phyloP scores from a whole-genome alignment of 2,797 vertebrate genomes.

The Tamandua tetradactyla region DNA sequence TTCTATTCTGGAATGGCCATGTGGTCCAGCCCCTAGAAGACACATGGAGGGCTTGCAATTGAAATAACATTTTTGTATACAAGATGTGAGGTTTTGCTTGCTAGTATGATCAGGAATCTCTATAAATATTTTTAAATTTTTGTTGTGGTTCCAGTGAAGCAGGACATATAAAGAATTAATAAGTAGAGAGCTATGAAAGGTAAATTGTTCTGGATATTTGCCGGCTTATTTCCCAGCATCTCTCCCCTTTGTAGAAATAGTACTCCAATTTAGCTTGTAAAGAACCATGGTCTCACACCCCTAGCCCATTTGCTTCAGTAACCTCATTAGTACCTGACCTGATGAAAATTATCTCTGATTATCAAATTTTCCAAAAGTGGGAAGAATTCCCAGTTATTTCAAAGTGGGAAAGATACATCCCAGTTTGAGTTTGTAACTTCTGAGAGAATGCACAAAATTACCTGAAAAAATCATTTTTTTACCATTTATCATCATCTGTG shows the following conservation, averaged over 20 bases:
- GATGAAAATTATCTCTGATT: slow-evolving; percentile 95
- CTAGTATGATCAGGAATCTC: not conserved
- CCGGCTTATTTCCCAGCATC: not conserved
- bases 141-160: not conserved
- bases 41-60: not conserved
- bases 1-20: not conserved
- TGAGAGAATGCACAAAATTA: slow-evolving; percentile 94
- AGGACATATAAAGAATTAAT: not conserved
- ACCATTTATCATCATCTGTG: slow-evolving; percentile 92
- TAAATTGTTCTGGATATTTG: not conserved
- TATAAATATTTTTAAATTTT: not conserved
- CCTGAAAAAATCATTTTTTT: slow-evolving; percentile 92
- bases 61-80: not conserved
- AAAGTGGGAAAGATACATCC: slow-evolving; percentile 92
- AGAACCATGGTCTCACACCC: not conserved
- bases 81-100: not conserved
- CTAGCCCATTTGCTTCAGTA: not conserved
- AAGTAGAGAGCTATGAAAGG: not conserved
- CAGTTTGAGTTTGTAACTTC: slow-evolving; percentile 92
- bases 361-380: slow-evolving; percentile 93
- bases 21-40: not conserved
- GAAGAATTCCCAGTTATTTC: slow-evolving; percentile 92
- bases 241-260: not conserved
- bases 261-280: not conserved
- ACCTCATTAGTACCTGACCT: slow-evolving; percentile 92